Evolutionary conservation across 2,797 vertebrate genomes (phyloP).

Genomic region (Anguilla megastoma): DNA sequence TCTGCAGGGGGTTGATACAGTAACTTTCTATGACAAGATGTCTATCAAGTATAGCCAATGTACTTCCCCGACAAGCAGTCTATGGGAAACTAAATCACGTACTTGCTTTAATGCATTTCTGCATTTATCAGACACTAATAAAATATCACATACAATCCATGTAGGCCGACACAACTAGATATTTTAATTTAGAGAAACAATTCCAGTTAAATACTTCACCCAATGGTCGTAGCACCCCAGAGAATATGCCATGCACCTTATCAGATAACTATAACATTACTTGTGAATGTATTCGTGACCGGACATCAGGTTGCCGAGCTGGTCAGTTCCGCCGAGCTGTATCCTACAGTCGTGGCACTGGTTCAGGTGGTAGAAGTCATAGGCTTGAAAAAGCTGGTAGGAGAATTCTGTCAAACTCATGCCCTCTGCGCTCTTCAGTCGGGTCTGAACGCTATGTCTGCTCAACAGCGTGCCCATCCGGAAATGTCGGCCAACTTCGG

Average conservation of each 20-base stretch:
- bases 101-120: too few species aligned
- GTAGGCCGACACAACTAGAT: too few species aligned
- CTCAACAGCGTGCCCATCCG: constrained; percentile 93
- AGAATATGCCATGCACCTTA: background rate
- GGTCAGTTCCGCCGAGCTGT: constrained; percentile 91
- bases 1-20: background rate
- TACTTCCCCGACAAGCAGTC: background rate
- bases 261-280: constrained; percentile 62
- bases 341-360: constrained; percentile 81
- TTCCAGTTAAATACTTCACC: too few species aligned
- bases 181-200: too few species aligned
- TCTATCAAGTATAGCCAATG: background rate
- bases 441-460: constrained; percentile 84
- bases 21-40: background rate
- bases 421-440: constrained; percentile 82
- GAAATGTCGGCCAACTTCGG: constrained; percentile 78
- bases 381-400: constrained; percentile 92
- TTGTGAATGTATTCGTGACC: constrained; percentile 89
- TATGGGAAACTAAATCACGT: too few species aligned
- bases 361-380: constrained; percentile 89
- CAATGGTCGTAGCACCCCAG: too few species aligned
- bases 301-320: constrained; percentile 92
- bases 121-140: too few species aligned
- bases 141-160: too few species aligned
- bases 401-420: constrained; percentile 93